Evolutionary conservation across 2,888 invertebrate genomes (phyloP), one percentile per base, ranked within the genome.

Genomic region (Alloscopus bannaensis): DNA sequence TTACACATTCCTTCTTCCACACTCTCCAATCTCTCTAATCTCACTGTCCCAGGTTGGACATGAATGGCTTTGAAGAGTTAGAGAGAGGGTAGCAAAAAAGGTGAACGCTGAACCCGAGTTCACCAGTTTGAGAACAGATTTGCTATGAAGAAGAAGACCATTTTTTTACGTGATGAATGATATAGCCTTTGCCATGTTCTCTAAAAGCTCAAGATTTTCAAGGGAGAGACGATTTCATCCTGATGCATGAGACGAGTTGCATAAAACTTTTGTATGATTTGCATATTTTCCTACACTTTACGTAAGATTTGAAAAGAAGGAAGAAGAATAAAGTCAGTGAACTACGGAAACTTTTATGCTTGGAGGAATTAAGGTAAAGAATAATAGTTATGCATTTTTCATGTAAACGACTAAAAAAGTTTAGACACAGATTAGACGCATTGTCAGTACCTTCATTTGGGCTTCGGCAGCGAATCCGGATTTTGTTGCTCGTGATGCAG

Each of bases 401-500:
- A 66, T 57, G 8, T 1, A 8, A 8, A 4, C 3, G 6, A 36
- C 3, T 40, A 16, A n/a, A 13, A 16, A 36, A 62, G 31, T 71
- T 60, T 28, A 18, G 29, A 26, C 28, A 59, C 20, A 55, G 59
- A 20, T 52, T 3, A n/a, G 31, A n/a, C n/a, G n/a, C 11, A 20
- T 13, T 20, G 18, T 40, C 18, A 92, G 92, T 89, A 97, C 97
- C 93, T 97, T 97, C 88, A 94, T 92, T 90, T 97, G 97, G 69
- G 97, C 96, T 89, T 97, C 97, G 78, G 97, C 96, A 87, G 97
- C 97, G 91, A 97, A 95, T 92, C 97, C 97, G 88, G 95, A 95
- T 89, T 95, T 95, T 80, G 95, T 91, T 86, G 95, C 95, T 89
- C 96, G 91, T 91, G 94, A 93, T 89, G 91, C 92, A 86, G 94